Conservation (phyloP, 2,888 invertebrate genomes). For the Prostheceraeus crozeri region DNA sequence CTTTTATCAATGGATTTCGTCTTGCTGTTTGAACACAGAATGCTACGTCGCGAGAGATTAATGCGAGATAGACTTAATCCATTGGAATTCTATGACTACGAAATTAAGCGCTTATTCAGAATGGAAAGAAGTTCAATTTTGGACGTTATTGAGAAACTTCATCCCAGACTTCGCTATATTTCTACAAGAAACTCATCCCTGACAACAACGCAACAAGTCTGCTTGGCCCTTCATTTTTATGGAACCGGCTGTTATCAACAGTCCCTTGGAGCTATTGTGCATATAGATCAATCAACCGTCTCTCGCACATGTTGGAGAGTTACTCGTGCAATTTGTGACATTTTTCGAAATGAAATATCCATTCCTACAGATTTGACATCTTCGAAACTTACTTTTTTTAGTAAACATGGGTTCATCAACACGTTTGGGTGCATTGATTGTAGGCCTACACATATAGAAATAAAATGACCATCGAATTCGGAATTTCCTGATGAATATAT, state of each 20-base stretch:
- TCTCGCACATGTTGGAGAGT: conserved; percentile 14
- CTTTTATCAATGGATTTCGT: not conserved
- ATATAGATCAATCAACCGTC: conserved; percentile 11
- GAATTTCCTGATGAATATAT: conserved; percentile 17
- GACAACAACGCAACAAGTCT: conserved; percentile 8
- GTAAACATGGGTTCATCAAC: not conserved
- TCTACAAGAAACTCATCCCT: conserved; percentile 1
- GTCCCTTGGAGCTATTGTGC: not conserved
- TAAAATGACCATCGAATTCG: not conserved
- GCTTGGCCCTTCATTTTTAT: not conserved
- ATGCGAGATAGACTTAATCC: conserved; percentile 11
- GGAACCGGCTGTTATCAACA: conserved; percentile 12
- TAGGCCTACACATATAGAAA: conserved; percentile 11
- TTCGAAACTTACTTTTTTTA: conserved; percentile 1
- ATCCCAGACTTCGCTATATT: not conserved
- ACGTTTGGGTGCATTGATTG: conserved; percentile 5
- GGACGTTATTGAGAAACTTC: not conserved
- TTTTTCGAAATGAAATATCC: not conserved
- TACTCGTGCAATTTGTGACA: conserved; percentile 10
- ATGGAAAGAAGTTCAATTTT: conserved; percentile 7
- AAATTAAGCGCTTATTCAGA: conserved; percentile 18
- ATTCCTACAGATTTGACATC: not conserved
- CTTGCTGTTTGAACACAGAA: conserved; percentile 1
- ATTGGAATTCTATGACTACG: conserved; percentile 6
- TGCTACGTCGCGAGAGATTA: conserved; percentile 10